These are phyloP conservation scores for Hecatera dysodea DNA, from an alignment of 2,888 invertebrate species.

Conservation along the genomic window DNA sequence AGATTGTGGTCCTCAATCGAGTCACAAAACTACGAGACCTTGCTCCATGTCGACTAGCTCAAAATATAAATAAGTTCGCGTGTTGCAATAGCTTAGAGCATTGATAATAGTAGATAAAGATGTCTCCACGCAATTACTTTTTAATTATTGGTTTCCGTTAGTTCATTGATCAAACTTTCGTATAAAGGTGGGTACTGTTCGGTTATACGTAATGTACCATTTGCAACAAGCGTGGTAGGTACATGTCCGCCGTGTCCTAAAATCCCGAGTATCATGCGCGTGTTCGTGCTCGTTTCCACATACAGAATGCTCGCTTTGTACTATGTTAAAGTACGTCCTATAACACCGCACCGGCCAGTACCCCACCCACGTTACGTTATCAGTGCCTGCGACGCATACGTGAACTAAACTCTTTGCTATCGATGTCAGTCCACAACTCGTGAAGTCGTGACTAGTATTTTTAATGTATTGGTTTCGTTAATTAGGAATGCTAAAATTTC, in stretches of 20 bases:
- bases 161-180: conserved; percentile 51
- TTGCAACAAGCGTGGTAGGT: too few species aligned
- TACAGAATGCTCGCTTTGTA: too few species aligned
- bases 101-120: conserved; percentile 32
- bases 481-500: conserved; percentile 46
- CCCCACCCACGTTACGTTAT: too few species aligned
- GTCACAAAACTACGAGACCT: conserved; percentile 38
- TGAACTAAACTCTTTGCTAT: conserved; percentile 65
- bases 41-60: conserved; percentile 47
- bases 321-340: too few species aligned
- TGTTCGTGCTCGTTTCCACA: too few species aligned
- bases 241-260: too few species aligned
- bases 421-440: conserved; percentile 55
- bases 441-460: conserved; percentile 61
- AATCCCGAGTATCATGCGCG: too few species aligned
- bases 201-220: too few species aligned
- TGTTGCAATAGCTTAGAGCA: conserved; percentile 14
- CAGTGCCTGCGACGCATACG: conserved; percentile 78
- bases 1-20: conserved; percentile 16
- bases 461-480: conserved; percentile 61
- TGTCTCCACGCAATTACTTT: conserved; percentile 5
- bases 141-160: conserved; percentile 21
- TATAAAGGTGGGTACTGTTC: too few species aligned
- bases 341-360: too few species aligned
- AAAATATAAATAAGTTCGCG: conserved; percentile 48